Conservation (phyloP, 2,888 invertebrate species). For the Leucophenga montana region DNA sequence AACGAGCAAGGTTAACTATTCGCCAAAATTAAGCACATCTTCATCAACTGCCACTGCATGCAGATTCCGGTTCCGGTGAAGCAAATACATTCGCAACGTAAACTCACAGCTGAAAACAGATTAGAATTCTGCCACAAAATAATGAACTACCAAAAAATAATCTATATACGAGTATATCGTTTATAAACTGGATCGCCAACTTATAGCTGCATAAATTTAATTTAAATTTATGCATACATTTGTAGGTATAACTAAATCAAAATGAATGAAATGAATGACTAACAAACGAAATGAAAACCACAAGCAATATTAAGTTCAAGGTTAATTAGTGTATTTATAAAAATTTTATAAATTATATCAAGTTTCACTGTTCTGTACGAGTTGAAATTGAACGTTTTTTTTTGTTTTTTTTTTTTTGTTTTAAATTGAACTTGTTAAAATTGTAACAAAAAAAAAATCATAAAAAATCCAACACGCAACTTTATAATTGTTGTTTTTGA, state of each 20-base stretch:
- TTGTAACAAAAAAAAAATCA: slow-evolving; percentile 1
- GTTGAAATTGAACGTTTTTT: background rate
- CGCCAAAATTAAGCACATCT: too few relatives aligned
- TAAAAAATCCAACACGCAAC: background rate
- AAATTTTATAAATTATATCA: background rate
- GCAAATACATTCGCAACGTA: background rate
- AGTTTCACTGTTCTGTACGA: background rate
- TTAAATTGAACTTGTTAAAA: slow-evolving; percentile 6
- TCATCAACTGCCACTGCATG: too few relatives aligned
- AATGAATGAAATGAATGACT: background rate
- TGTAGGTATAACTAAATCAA: background rate
- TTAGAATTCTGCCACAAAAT: background rate
- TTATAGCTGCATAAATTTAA: background rate
- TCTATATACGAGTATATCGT: too few relatives aligned
- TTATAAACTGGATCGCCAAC: background rate
- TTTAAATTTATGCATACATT: background rate
- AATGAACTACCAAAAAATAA: background rate
- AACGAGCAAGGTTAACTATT: too few relatives aligned
- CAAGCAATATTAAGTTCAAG: slow-evolving; percentile 7
- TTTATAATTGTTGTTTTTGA: too few relatives aligned
- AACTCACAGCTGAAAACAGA: too few relatives aligned
- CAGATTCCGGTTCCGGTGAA: too few relatives aligned
- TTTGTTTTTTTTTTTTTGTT: background rate
- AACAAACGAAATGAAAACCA: background rate
- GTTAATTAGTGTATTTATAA: slow-evolving; percentile 17